Evolutionary conservation across 2,113 vertebrate genomes (phyloP), one percentile per base, ranked within the genome.

Genomic region (Elanus axillaris): DNA sequence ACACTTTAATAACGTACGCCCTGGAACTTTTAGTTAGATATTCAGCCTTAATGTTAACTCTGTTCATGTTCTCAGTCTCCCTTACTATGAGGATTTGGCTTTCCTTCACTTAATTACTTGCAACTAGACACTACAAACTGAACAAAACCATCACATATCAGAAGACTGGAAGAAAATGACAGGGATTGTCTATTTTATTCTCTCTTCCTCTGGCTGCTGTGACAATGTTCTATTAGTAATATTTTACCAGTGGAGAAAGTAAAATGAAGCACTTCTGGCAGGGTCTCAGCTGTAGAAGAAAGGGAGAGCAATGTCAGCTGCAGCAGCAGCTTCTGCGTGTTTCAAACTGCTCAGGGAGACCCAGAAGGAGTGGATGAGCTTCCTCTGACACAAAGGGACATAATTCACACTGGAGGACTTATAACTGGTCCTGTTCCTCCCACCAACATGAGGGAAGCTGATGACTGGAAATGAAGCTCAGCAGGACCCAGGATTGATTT

Each of bases 301-400:
- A 69, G 14, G 7, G 6, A 78, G 32, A 38, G 52, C 10, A 62
- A 78, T 0, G 0, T 13, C 40, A 71, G 16, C 16, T 0, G 1
- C 74, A 72, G 52, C 13, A 14, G 52, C 2, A 3, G 11, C 38
- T 82, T 74, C 78, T 67, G 50, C 6, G 0, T 1, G 5, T 73
- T 87, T 69, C 36, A 40, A 5, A 77, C 45, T 25, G 19, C 69
- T 85, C 68, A 71, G 55, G 56, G 58, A 77, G 18, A 60, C 50
- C 3, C 47, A 63, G 34, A 71, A 80, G 32, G 45, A 45, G 14
- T 3, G 1, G 16, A 87, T 21, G 27, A 90, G 27, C 60, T 75
- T 78, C 47, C 22, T 84, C n/a, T 78, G 40, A 42, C 56, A 85
- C 22, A 34, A 50, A 47, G 47, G 48, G 52, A 34, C 17, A 29